These are phyloP conservation scores for Dilophus febrilis DNA, from an alignment of 2,888 invertebrate species.

Conservation along the genomic window DNA sequence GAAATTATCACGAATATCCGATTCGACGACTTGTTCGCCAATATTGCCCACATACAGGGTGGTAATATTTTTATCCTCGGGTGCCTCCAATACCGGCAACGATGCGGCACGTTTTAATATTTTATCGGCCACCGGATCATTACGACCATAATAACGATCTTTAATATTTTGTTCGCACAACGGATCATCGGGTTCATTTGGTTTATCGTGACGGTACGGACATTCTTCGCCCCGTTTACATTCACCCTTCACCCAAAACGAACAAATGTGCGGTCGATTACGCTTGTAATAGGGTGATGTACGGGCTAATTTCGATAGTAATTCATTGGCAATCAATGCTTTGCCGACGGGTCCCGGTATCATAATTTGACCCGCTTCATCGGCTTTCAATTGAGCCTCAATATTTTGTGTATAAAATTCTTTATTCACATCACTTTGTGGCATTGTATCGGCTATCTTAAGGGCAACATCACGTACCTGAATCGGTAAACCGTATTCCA, in stretches of 20 bases:
- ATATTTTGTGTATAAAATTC: conserved; percentile 81
- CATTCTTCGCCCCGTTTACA: conserved; percentile 88
- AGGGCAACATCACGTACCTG: conserved; percentile 77
- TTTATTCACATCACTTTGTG: conserved; percentile 80
- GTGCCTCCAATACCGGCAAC: conserved; percentile 87
- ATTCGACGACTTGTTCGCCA: conserved; percentile 73
- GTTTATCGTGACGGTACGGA: conserved; percentile 84
- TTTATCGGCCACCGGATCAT: conserved; percentile 89
- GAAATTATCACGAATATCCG: conserved; percentile 87
- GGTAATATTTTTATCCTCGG: conserved; percentile 90
- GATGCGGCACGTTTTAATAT: conserved; percentile 72
- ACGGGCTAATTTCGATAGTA: conserved; percentile 67
- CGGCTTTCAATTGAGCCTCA: conserved; percentile 49
- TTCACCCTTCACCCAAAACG: conserved; percentile 91
- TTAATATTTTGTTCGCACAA: conserved; percentile 84
- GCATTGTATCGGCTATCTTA: conserved; percentile 69
- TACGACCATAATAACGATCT: conserved; percentile 76
- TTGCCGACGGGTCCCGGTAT: conserved; percentile 47
- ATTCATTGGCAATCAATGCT: conserved; percentile 55
- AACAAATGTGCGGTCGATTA: conserved; percentile 83
- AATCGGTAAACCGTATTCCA: conserved; percentile 71
- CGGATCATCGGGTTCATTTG: conserved; percentile 88
- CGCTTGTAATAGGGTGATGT: conserved; percentile 85
- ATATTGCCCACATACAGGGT: conserved; percentile 95
- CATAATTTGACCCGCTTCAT: conserved; percentile 18